Base-by-base conservation (phyloP, 2,888 invertebrate genomes). In the Phaedon cochleariae region DNA sequence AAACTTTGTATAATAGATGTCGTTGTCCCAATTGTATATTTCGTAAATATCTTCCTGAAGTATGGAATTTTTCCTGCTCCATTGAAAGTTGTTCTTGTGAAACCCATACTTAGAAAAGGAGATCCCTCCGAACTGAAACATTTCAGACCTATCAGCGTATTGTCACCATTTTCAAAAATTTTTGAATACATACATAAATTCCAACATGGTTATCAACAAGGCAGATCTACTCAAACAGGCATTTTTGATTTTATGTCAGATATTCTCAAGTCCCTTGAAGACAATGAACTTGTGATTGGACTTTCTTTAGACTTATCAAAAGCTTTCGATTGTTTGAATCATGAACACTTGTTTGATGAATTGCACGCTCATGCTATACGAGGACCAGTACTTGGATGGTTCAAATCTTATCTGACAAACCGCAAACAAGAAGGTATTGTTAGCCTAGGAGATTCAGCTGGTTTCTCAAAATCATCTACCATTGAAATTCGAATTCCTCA, bases 301-400 rank as follows among this genome's bases (percentile, higher is more conserved):
- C 21, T 53, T 34, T 53, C 34, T 53, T 3, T 34, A 53, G 53
- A 53, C 53, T 34, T 53, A 1, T 53, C 53, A 15, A 53, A 53
- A 53, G 53, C 53, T 15, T 53, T 53, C 34, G 53, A 31, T 53
- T 53, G 34, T 53, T 31, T 53, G 3, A 53, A 53, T 18, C 53
- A 52, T n/a, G n/a, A n/a, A n/a, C n/a, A n/a, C n/a, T n/a, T n/a
- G n/a, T n/a, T n/a, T n/a, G n/a, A n/a, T n/a, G n/a, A n/a, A n/a
- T n/a, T n/a, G n/a, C n/a, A n/a, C n/a, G n/a, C n/a, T n/a, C n/a
- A n/a, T n/a, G n/a, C n/a, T n/a, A n/a, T n/a, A n/a, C n/a, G n/a
- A n/a, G n/a, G n/a, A n/a, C n/a, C n/a, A n/a, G n/a, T n/a, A n/a
- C n/a, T n/a, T n/a, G n/a, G n/a, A n/a, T n/a, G n/a, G n/a, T n/a